Conservation (phyloP, 2,113 vertebrate species). For the Meleagris gallopavo region DNA sequence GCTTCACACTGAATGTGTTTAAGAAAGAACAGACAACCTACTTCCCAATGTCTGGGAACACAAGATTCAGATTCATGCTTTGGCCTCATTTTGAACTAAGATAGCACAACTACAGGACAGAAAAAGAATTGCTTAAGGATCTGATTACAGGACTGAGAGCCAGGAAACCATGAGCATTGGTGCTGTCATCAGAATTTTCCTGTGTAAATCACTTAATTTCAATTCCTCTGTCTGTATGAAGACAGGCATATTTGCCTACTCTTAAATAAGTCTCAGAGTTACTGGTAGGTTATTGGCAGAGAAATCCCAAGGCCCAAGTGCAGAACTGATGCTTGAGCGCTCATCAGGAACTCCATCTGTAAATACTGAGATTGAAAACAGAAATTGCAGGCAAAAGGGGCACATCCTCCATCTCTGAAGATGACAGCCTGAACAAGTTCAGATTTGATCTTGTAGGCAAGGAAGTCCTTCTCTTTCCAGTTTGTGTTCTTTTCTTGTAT, state of each 20-base stretch:
- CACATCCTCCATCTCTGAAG: not conserved
- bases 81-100: not conserved
- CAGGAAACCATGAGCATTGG: constrained; percentile 25
- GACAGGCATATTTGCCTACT: not conserved
- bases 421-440: not conserved
- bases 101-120: not conserved
- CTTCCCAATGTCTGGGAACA: not conserved
- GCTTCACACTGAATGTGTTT: not conserved
- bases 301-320: not conserved
- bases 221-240: not conserved
- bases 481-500: not conserved
- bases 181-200: not conserved
- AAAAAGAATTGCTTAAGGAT: constrained; percentile 9
- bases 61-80: not conserved
- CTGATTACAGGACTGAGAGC: not conserved
- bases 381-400: not conserved
- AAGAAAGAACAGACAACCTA: not conserved
- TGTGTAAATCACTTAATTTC: constrained; percentile 6
- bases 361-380: not conserved
- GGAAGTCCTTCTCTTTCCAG: not conserved
- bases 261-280: not conserved
- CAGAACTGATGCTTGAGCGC: not conserved
- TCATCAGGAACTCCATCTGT: not conserved
- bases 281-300: not conserved
- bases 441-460: not conserved